Evolutionary conservation across 1,140 invertebrate species (phyloP).

Genomic region (Pararge aegeria): DNA sequence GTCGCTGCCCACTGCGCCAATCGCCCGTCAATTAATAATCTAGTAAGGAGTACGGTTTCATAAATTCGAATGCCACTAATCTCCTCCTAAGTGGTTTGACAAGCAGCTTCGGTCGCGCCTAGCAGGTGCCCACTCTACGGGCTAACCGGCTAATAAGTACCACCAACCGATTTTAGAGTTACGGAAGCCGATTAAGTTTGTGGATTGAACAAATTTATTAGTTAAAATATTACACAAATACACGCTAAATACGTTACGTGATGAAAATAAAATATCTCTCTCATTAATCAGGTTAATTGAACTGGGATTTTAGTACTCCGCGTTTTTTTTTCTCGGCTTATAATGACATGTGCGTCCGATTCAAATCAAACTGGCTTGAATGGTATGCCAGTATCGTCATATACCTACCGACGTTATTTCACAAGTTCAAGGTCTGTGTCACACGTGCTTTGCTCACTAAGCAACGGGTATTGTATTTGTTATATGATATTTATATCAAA

Average conservation of each 20-base stretch:
- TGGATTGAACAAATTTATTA: too few relatives aligned
- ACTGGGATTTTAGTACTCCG: not conserved
- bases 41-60: too few relatives aligned
- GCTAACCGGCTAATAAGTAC: too few relatives aligned
- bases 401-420: not conserved
- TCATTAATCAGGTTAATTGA: not conserved
- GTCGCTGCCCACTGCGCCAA: too few relatives aligned
- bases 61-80: too few relatives aligned
- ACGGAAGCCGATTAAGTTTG: too few relatives aligned
- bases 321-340: not conserved
- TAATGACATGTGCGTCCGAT: not conserved
- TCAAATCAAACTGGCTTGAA: not conserved
- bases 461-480: not conserved
- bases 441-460: slow-evolving; percentile 14
- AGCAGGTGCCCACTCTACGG: too few relatives aligned
- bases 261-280: not conserved
- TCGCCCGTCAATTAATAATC: too few relatives aligned
- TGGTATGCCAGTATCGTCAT: not conserved
- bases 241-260: not conserved
- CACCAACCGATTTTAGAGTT: too few relatives aligned
- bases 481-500: not conserved
- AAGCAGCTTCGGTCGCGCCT: too few relatives aligned
- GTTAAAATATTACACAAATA: too few relatives aligned
- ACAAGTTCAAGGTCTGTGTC: slow-evolving; percentile 22
- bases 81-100: too few relatives aligned